Evolutionary conservation across 2,113 vertebrate genomes (phyloP).

Genomic region (Argyrosomus japonicus): DNA sequence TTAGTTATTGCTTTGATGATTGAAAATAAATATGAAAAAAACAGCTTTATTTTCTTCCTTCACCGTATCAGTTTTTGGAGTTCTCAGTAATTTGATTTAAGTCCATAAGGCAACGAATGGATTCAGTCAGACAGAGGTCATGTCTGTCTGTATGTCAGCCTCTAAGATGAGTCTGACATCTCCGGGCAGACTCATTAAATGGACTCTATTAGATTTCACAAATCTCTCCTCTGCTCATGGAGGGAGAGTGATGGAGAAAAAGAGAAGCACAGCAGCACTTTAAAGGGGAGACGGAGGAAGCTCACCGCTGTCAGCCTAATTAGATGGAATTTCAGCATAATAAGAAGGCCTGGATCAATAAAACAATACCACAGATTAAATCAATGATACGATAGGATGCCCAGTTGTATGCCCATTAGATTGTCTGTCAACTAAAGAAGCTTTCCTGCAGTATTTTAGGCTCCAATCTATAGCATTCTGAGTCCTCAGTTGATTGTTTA

Average conservation of each 20-base stretch:
- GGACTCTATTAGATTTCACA: slow-evolving; percentile 75
- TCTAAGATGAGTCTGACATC: slow-evolving; percentile 62
- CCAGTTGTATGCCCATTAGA: slow-evolving; percentile 46
- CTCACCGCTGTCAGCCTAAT: slow-evolving; percentile 66
- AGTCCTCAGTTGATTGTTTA: slow-evolving; percentile 26
- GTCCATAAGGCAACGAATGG: slow-evolving; percentile 38
- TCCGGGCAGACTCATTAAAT: slow-evolving; percentile 73
- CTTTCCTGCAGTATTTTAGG: slow-evolving; percentile 44
- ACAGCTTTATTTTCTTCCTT: background rate
- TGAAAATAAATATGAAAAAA: background rate
- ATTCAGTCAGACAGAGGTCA: slow-evolving; percentile 55
- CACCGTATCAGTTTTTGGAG: background rate
- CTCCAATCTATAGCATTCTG: slow-evolving; percentile 24
- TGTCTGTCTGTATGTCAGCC: slow-evolving; percentile 58
- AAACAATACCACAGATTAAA: slow-evolving; percentile 64
- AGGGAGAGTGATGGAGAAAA: slow-evolving; percentile 18
- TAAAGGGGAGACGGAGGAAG: slow-evolving; percentile 49
- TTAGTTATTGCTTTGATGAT: slow-evolving; percentile 26
- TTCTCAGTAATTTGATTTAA: slow-evolving; percentile 41
- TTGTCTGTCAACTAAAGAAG: slow-evolving; percentile 47
- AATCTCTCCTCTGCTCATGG: slow-evolving; percentile 59
- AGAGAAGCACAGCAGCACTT: slow-evolving; percentile 46
- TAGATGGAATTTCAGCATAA: slow-evolving; percentile 73
- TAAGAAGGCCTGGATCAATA: slow-evolving; percentile 69
- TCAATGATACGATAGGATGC: slow-evolving; percentile 59